These are phyloP conservation scores for Callosobruchus maculatus DNA, from an alignment of 2,888 invertebrate species.

Conservation along the genomic window DNA sequence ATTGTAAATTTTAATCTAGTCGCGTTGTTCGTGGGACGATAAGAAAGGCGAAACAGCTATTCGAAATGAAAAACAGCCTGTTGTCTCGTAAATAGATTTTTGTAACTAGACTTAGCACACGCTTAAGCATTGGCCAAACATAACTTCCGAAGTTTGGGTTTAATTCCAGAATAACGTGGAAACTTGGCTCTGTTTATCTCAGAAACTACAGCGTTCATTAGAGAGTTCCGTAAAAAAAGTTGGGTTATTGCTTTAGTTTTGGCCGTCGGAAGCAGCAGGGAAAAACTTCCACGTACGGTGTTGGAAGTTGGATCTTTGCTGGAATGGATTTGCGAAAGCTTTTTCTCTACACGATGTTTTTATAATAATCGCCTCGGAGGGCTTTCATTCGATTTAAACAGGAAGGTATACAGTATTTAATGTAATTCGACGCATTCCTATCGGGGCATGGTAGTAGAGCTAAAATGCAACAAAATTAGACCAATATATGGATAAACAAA, in stretches of 20 bases:
- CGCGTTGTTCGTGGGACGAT: no score
- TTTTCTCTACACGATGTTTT: not conserved
- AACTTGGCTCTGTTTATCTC: not conserved
- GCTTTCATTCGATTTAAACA: no score
- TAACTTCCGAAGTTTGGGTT: not conserved
- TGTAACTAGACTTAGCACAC: not conserved
- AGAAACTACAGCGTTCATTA: not conserved
- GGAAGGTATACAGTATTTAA: no score
- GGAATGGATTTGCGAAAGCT: not conserved
- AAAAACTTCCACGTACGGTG: not conserved
- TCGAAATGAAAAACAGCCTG: not conserved
- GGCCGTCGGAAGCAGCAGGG: not conserved
- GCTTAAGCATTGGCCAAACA: not conserved
- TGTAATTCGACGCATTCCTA: no score
- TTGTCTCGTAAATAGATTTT: not conserved
- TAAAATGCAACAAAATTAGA: no score
- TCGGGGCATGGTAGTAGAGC: no score
- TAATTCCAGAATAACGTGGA: not conserved
- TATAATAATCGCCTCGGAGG: not conserved
- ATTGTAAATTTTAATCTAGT: no score
- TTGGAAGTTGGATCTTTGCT: not conserved
- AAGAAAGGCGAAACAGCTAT: not conserved
- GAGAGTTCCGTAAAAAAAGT: not conserved
- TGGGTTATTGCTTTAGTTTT: not conserved
- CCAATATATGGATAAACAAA: no score